Base-by-base conservation (phyloP, 2,113 vertebrate species). In the Varanus salvator region DNA sequence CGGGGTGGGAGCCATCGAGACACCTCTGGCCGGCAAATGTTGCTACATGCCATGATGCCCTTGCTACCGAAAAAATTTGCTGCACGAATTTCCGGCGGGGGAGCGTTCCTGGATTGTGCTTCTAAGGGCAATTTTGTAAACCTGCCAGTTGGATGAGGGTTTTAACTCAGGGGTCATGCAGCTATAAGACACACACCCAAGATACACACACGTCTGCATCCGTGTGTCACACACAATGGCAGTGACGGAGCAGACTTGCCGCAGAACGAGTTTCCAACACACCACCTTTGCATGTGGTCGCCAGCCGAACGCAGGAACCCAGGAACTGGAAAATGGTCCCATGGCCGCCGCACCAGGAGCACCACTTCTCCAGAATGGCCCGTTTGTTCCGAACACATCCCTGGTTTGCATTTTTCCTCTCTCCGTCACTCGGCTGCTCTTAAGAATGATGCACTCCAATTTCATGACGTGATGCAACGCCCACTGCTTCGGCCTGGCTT, bases 291-390 rank as follows among this genome's bases (percentile, higher is more conserved):
- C 66, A 54, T 83, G 80, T 14, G 78, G 80, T 83, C 76, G 27
- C 69, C 15, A 86, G 85, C 9, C 80, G 57, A 54, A 48, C 80
- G 19, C 38, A 12, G 48, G 38, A 25, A 50, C 34, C 52, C 80
- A 60, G 80, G 80, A 90, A 90, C 87, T 83, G 80, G n/a, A 87
- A 90, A 76, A 38, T 19, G 1, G 57, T 54, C 38, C 57, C 31
- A 50, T 11, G 9, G 54, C 29, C 27, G 52, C 85, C 38, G 23
- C 19, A 6, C 12, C 34, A 12, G 31, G 38, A 68, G 15, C 21
- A 15, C 27, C 19, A 7, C n/a, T 34, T 9, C 21, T 50, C n/a
- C 69, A 72, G 21, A 19, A 29, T 5, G 5, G 25, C 3, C n/a
- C 4, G 8, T 29, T 66, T 68, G 31, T n/a, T n/a, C 15, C 38